A percentile compares a stretch with the other conserved stretches of the same genome.
These are phyloP conservation scores for Bombylius major DNA, from an alignment of 2,888 invertebrate genomes.

Conservation along the genomic window DNA sequence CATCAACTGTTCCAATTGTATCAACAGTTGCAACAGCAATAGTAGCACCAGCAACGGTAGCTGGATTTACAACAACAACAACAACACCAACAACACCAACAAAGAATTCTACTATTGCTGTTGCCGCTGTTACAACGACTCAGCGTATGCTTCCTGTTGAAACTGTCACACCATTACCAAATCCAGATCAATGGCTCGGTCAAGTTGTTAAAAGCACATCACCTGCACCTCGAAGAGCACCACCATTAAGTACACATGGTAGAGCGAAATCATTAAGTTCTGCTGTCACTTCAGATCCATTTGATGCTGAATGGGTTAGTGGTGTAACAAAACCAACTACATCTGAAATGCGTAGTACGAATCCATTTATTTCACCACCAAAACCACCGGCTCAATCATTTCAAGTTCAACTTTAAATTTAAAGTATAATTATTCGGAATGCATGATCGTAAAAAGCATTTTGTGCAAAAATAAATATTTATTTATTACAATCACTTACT, in stretches of 20 bases:
- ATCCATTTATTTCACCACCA: constrained; percentile 38
- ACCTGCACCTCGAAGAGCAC: constrained; percentile 41
- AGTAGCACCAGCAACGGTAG: constrained; percentile 19
- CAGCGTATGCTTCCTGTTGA: constrained; percentile 26
- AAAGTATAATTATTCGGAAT: too few relatives aligned
- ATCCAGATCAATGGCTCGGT: constrained; percentile 74
- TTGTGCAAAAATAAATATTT: too few relatives aligned
- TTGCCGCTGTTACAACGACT: neutral
- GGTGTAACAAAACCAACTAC: constrained; percentile 39
- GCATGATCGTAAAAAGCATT: too few relatives aligned
- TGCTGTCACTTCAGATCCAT: constrained; percentile 50
- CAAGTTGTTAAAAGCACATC: constrained; percentile 52
- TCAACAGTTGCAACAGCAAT: constrained; percentile 32
- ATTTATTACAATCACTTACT: too few relatives aligned
- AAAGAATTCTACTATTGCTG: constrained; percentile 7
- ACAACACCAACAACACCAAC: constrained; percentile 21
- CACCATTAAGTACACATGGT: constrained; percentile 44
- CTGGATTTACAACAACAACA: constrained; percentile 22
- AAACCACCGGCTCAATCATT: constrained; percentile 36
- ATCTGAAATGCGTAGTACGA: constrained; percentile 29
- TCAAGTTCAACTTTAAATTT: constrained; percentile 35
- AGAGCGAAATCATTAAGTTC: constrained; percentile 46
- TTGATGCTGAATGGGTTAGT: constrained; percentile 75
- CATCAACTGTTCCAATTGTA: constrained; percentile 11
- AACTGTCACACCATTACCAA: constrained; percentile 46